Conservation (phyloP, 2,888 invertebrate species). For the Macrosiphum euphorbiae region DNA sequence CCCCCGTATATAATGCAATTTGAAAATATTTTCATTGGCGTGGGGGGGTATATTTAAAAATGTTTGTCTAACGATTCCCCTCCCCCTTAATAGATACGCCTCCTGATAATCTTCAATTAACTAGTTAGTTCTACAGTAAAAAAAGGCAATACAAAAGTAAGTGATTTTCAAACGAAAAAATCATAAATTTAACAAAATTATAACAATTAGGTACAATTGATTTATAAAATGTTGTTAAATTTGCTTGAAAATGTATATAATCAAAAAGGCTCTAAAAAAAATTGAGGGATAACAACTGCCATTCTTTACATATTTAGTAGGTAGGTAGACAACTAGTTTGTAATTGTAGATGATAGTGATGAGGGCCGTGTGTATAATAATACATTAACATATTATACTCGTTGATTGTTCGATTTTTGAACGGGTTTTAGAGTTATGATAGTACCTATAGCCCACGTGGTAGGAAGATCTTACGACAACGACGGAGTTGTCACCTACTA, state of each 20-base stretch:
- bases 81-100: not conserved
- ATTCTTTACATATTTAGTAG: not conserved
- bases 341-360: not conserved
- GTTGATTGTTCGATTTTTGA: not conserved
- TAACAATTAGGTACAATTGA: not conserved
- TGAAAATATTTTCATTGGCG: not conserved
- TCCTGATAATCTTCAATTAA: not conserved
- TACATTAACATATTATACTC: not conserved
- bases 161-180: not conserved
- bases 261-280: not conserved
- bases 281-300: not conserved
- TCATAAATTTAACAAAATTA: not conserved
- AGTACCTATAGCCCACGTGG: not conserved
- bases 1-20: not conserved
- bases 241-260: not conserved
- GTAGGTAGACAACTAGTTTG: not conserved
- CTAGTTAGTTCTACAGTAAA: not conserved
- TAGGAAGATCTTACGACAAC: not conserved
- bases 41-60: not conserved
- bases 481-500: not conserved
- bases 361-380: not conserved
- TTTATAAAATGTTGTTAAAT: not conserved
- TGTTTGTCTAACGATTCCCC: not conserved
- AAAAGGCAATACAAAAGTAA: not conserved
- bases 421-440: not conserved